Percentiles rank a stretch among this genome's conserved stretches.
phyloP scores from a whole-genome alignment of 1,140 invertebrate genomes.

The Eumeta japonica region DNA sequence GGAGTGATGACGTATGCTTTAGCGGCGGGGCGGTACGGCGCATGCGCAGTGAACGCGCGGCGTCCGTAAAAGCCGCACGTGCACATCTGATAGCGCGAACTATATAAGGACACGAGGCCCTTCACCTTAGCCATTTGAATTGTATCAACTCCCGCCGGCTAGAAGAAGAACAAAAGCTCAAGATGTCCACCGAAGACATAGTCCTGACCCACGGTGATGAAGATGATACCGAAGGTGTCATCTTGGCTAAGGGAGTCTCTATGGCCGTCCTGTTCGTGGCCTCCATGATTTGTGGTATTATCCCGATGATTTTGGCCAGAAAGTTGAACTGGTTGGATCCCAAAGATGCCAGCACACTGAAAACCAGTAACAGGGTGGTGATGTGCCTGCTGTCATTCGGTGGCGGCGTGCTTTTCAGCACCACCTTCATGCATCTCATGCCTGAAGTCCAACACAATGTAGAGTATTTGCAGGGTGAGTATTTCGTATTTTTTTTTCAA shows the following conservation, averaged over 20 bases:
- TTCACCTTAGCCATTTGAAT: slow-evolving; percentile 17
- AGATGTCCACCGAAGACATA: slow-evolving; percentile 16
- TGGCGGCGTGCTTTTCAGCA: slow-evolving; percentile 86
- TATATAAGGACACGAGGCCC: slow-evolving; percentile 39
- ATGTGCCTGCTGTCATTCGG: slow-evolving; percentile 76
- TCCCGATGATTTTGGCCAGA: slow-evolving; percentile 67
- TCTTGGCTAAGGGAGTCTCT: slow-evolving; percentile 68
- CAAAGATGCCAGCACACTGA: slow-evolving; percentile 40
- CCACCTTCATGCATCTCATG: slow-evolving; percentile 85
- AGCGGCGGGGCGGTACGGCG: too few relatives aligned
- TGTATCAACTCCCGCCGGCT: slow-evolving; percentile 13
- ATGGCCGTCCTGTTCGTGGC: slow-evolving; percentile 72
- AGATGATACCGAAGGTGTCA: slow-evolving; percentile 45
- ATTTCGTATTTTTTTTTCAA: too few relatives aligned
- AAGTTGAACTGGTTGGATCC: slow-evolving; percentile 61
- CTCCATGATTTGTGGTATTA: slow-evolving; percentile 68
- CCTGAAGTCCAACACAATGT: slow-evolving; percentile 80
- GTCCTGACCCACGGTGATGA: slow-evolving; percentile 16
- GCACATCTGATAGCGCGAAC: slow-evolving; percentile 28
- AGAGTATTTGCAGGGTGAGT: slow-evolving; percentile 54
- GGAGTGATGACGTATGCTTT: slow-evolving; percentile 30
- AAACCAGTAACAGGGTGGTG: slow-evolving; percentile 40
- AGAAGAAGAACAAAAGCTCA: slow-evolving; percentile 5
- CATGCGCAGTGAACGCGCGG: slow-evolving; percentile 33
- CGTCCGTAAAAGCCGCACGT: slow-evolving; percentile 38